Evolutionary conservation across 2,797 vertebrate genomes (phyloP), one percentile per base, ranked within the genome.

Genomic region (Enteromius mattozi): DNA sequence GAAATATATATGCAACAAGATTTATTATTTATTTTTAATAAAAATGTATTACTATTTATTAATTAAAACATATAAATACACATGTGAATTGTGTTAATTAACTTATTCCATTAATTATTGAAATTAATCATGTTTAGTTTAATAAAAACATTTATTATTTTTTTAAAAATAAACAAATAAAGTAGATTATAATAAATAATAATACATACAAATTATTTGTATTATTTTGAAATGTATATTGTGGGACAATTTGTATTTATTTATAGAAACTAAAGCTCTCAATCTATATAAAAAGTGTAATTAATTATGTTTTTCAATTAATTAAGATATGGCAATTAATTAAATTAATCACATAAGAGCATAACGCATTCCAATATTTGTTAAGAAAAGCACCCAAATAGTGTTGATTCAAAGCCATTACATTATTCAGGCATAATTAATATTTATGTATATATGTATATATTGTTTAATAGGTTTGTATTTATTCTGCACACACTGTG

Each of bases 181-280:
- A 24, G n/a, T 13, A 24, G 10, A 59, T 59, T 59, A 59, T 24
- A 24, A 59, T 24, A 59, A 61, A 27, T 27, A 27, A 59, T 17
- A 19, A 61, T 24, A 27, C 2, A 61, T 27, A 61, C 2, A 63
- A 30, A 14, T 14, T 2, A 9, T 47, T 59, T 59, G 16, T 17
- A 71, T 24, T 14, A 45, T 71, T 72, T 49, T 10, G 4, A 51
- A 33, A 74, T 74, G 24, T 19, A 17, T 49, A 74, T 12, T 49
- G 16, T 6, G 27, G 2, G 27, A 72, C 45, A 74, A 30, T 40
- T n/a, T 69, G 19, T 68, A 40, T 40, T 63, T 40, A 69, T n/a
- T 69, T 13, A 69, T 40, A 68, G 17, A 68, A 68, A 37, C 33
- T n/a, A 69, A 69, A 40, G 8, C 24, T 72, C 14, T 74, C 70